A percentile compares a stretch with the other conserved stretches of the same genome.
These are phyloP conservation scores for Oryzias celebensis DNA, from an alignment of 2,113 vertebrate species.

Conservation along the genomic window DNA sequence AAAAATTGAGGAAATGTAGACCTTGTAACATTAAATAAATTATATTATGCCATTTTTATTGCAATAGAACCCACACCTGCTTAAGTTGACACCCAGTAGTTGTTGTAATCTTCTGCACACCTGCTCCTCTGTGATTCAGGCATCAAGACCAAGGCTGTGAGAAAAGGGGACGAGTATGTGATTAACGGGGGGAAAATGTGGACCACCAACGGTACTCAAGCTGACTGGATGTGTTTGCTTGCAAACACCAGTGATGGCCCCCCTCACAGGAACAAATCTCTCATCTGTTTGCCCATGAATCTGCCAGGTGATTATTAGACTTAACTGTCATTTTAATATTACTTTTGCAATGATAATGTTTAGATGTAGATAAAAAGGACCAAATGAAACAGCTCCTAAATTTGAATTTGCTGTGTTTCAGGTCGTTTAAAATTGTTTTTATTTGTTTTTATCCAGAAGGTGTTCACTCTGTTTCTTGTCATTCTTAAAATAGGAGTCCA, in stretches of 20 bases:
- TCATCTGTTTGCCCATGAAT: slow-evolving; percentile 84
- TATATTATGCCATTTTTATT: no score
- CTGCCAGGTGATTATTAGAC: slow-evolving; percentile 72
- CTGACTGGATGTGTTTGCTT: slow-evolving; percentile 84
- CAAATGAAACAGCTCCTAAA: neutral
- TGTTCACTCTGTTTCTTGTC: neutral
- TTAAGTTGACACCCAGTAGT: slow-evolving; percentile 2
- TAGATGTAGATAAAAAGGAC: no score
- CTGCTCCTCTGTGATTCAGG: slow-evolving; percentile 49
- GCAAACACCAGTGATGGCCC: slow-evolving; percentile 80
- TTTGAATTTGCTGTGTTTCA: neutral
- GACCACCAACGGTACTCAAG: slow-evolving; percentile 79
- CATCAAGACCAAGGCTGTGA: slow-evolving; percentile 82
- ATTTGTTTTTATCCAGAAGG: neutral
- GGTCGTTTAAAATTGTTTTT: neutral
- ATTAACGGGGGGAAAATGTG: slow-evolving; percentile 86
- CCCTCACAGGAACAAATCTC: slow-evolving; percentile 82
- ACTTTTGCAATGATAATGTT: no score
- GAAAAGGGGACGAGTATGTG: slow-evolving; percentile 78
- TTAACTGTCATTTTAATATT: neutral
- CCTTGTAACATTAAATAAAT: no score
- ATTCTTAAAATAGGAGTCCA: slow-evolving; percentile 73
- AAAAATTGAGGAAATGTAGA: no score
- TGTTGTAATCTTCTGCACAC: neutral
- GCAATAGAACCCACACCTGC: no score